Conservation (phyloP, 2,888 invertebrate species). For the Geophilus truncorum region DNA sequence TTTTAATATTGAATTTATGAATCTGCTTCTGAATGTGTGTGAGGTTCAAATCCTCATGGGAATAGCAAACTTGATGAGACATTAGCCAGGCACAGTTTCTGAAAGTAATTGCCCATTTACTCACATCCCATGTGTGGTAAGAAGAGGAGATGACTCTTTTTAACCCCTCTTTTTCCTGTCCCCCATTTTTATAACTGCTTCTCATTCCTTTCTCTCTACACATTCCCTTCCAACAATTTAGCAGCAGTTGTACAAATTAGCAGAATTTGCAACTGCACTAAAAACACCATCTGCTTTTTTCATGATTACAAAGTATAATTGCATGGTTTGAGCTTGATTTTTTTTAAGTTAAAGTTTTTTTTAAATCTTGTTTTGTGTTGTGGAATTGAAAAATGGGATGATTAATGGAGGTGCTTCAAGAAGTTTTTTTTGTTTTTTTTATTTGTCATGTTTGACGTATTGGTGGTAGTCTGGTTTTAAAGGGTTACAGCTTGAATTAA, state of each 20-base stretch:
- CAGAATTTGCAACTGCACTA: neutral
- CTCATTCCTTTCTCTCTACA: neutral
- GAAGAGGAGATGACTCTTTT: constrained; percentile 7
- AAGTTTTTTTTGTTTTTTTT: no score
- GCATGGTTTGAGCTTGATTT: neutral
- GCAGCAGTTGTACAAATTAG: constrained; percentile 11
- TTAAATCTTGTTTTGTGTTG: no score
- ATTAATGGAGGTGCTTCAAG: no score
- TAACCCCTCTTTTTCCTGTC: neutral
- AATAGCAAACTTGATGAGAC: constrained; percentile 1
- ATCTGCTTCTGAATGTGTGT: neutral
- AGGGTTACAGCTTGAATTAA: no score
- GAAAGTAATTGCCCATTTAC: constrained; percentile 16
- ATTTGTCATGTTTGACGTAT: no score
- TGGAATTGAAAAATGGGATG: no score
- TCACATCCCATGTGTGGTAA: constrained; percentile 16
- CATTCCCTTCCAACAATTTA: neutral
- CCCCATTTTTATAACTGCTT: neutral
- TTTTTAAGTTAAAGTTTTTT: no score
- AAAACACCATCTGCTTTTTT: neutral
- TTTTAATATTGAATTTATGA: neutral
- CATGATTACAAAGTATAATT: neutral
- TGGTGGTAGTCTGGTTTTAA: no score
- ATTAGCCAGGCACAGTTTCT: constrained; percentile 14
- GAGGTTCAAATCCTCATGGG: neutral